phyloP scores from a whole-genome alignment of 1,140 invertebrate genomes.

The Panagrolaimus sp. region DNA sequence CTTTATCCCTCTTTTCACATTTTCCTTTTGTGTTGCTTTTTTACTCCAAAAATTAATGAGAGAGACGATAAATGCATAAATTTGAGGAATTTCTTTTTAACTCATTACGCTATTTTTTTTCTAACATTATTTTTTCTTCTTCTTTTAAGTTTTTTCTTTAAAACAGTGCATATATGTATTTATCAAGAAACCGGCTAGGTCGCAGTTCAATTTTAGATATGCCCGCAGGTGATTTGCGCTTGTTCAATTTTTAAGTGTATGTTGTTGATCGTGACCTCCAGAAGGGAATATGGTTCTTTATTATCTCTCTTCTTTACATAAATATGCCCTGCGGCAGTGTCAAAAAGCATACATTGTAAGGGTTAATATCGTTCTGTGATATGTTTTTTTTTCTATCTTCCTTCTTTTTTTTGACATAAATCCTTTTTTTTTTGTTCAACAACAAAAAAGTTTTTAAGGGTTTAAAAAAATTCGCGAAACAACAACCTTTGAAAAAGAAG shows the following conservation, averaged over 20 bases:
- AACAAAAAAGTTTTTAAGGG: too few relatives aligned
- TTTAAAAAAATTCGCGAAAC: neutral
- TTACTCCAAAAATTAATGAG: constrained; percentile 1
- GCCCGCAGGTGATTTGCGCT: constrained; percentile 1
- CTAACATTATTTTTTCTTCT: neutral
- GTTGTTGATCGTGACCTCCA: constrained; percentile 11
- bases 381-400: neutral
- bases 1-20: neutral
- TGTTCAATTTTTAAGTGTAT: neutral
- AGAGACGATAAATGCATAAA: neutral
- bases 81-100: neutral
- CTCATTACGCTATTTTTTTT: neutral
- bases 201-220: neutral
- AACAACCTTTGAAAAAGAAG: constrained; percentile 1
- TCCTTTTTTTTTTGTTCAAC: neutral
- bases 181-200: constrained; percentile 3
- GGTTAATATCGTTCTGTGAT: neutral
- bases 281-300: neutral
- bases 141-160: neutral
- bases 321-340: neutral
- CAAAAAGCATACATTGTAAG: too few relatives aligned
- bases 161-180: too few relatives aligned
- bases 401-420: constrained; percentile 6
- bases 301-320: constrained; percentile 5
- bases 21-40: neutral